Conservation (phyloP, 2,113 vertebrate genomes). For the Chaenocephalus aceratus region DNA sequence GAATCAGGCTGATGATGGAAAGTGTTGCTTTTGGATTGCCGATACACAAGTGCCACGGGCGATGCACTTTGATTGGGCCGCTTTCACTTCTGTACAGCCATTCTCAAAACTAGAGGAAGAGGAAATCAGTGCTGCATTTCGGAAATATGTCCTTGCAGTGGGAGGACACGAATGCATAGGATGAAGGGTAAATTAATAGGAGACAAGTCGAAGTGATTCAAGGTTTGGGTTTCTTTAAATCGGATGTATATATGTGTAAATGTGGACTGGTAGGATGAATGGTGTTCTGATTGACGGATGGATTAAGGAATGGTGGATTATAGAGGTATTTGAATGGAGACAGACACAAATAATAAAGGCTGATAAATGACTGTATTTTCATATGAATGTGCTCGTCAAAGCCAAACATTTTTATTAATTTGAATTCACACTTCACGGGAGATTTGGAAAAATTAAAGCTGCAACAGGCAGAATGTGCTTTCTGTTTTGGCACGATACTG, state of each 20-base stretch:
- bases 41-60: slow-evolving; percentile 41
- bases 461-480: not conserved
- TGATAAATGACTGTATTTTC: slow-evolving; percentile 18
- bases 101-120: slow-evolving; percentile 34
- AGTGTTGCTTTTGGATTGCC: slow-evolving; percentile 35
- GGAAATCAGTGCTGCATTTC: slow-evolving; percentile 59
- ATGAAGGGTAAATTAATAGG: not conserved
- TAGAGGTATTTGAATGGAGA: slow-evolving; percentile 23
- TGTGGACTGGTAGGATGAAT: not conserved
- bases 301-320: slow-evolving; percentile 23
- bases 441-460: slow-evolving; percentile 21
- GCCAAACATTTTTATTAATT: slow-evolving; percentile 11
- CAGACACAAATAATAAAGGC: slow-evolving; percentile 32
- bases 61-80: slow-evolving; percentile 62
- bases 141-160: slow-evolving; percentile 29
- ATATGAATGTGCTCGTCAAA: not conserved
- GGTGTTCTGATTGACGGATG: slow-evolving; percentile 6
- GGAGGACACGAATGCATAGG: slow-evolving; percentile 16
- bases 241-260: not conserved
- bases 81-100: slow-evolving; percentile 49
- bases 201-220: not conserved
- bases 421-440: slow-evolving; percentile 17
- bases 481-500: slow-evolving; percentile 13
- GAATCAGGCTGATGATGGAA: slow-evolving; percentile 72
- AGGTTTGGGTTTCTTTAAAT: not conserved